Base-by-base conservation (phyloP, 2,888 invertebrate genomes). In the Caenorhabditis zanzibari region DNA sequence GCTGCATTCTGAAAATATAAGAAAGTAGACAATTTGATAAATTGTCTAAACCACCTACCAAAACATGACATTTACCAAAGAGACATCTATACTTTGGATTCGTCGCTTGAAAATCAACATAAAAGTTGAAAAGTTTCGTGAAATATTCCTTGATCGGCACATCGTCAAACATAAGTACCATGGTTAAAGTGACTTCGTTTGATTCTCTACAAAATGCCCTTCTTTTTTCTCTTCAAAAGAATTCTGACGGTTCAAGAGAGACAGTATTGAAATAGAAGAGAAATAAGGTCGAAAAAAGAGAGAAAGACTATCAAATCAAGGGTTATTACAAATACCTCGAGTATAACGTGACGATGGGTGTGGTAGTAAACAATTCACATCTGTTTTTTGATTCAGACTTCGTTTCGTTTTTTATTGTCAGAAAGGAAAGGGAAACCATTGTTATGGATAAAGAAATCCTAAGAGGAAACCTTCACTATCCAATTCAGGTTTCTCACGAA, bases 61-160 rank as follows among this genome's bases (percentile, higher is more conserved):
- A 54, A 1, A 86, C 86, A 63, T 86, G 86, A 28, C 77, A 44
- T 22, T 82, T 75, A 19, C 80, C 73, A 22, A 85, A 64, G 7
- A 80, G 32, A 69, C 86, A 86, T 24, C 82, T 58, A 44, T 80
- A 86, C 52, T 75, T 81, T n/a, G 86, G 85, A 79, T 86, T 86
- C 1, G 66, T 69, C 16, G 52, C 66, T 26, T 86, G 77, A 41
- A 82, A 82, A 59, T 86, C 86, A n/a, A 86, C 82, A 41, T 86
- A 85, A 41, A 80, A 84, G 24, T 85, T 72, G 81, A 83, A 81
- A 19, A 86, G 66, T 49, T 84, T 83, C 2, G 79, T 75, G 69
- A 86, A 85, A 59, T 86, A 86, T 35, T 86, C 80, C 28, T 74
- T 81, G 28, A 86, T 64, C 0, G 86, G 86, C 22, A 85, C 86